phyloP scores from a whole-genome alignment of 1,140 invertebrate genomes.

The Cardiocondyla obscurior region DNA sequence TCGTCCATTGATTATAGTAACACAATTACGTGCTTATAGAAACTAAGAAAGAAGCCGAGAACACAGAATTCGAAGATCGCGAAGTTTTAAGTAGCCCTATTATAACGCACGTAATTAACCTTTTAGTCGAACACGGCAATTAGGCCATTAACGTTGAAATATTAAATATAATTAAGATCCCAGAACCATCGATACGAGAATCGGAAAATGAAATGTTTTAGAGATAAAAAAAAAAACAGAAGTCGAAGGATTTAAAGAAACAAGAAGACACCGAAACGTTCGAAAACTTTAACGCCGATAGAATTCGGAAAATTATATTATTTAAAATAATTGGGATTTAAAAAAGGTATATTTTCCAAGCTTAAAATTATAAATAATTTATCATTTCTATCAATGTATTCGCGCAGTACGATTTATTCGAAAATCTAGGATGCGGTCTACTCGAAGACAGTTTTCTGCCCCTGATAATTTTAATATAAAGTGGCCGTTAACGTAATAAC shows the following conservation, averaged over 20 bases:
- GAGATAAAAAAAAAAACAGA: neutral
- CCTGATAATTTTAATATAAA: neutral
- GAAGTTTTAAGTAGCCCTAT: slow-evolving; percentile 21
- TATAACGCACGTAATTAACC: slow-evolving; percentile 21
- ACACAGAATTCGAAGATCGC: slow-evolving; percentile 44
- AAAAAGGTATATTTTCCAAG: neutral
- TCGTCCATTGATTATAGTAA: slow-evolving; percentile 50
- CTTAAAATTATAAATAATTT: neutral
- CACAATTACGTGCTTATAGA: slow-evolving; percentile 48
- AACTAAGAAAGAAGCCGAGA: slow-evolving; percentile 27
- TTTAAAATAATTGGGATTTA: neutral
- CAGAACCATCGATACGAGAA: neutral
- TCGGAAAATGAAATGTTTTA: neutral
- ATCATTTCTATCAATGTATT: neutral
- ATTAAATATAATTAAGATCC: neutral
- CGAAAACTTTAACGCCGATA: neutral
- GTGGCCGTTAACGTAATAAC: neutral
- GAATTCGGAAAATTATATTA: neutral
- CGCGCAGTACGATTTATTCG: neutral
- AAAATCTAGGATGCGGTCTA: neutral
- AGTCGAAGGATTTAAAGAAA: neutral
- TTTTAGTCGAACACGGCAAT: slow-evolving; percentile 29
- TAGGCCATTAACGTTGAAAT: neutral
- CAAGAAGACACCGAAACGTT: too few species aligned
- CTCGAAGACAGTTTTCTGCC: neutral